These are phyloP conservation scores for Pogonocichla stellata DNA, from an alignment of 2,113 vertebrate species.

Conservation along the genomic window DNA sequence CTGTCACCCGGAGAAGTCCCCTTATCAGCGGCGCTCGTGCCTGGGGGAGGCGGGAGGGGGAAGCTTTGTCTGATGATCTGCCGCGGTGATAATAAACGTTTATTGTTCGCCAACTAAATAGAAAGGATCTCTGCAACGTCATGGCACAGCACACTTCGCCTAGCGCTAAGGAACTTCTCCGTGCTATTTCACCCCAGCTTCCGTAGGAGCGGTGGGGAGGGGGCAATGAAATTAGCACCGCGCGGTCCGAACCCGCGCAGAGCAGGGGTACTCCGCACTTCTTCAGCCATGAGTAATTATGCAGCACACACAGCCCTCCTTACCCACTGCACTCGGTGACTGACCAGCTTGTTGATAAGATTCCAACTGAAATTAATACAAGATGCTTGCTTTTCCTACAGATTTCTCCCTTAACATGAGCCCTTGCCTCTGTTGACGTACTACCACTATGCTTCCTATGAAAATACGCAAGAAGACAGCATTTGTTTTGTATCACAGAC, in stretches of 20 bases:
- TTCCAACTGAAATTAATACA: slow-evolving; percentile 22
- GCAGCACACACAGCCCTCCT: slow-evolving; percentile 57
- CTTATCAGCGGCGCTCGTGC: slow-evolving; percentile 64
- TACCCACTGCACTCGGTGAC: slow-evolving; percentile 43
- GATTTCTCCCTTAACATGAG: slow-evolving; percentile 13
- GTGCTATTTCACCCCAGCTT: slow-evolving; percentile 46
- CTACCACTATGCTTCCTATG: neutral
- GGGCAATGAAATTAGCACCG: slow-evolving; percentile 26
- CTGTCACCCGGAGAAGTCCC: slow-evolving; percentile 36
- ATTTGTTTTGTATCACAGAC: slow-evolving; percentile 21
- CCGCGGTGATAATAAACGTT: slow-evolving; percentile 70
- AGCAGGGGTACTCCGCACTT: slow-evolving; percentile 64
- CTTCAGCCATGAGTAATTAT: slow-evolving; percentile 66
- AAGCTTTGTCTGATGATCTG: slow-evolving; percentile 79
- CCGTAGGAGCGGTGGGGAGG: slow-evolving; percentile 33
- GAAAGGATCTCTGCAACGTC: slow-evolving; percentile 71
- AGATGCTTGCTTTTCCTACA: neutral
- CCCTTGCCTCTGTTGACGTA: slow-evolving; percentile 13
- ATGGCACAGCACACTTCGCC: slow-evolving; percentile 52
- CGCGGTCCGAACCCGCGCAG: slow-evolving; percentile 53
- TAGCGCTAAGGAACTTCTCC: slow-evolving; percentile 70
- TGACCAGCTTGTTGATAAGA: slow-evolving; percentile 67
- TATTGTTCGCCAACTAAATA: slow-evolving; percentile 70
- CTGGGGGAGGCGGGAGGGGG: slow-evolving; percentile 50
- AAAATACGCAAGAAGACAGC: neutral